These are phyloP conservation scores for Acridotheres tristis DNA, from an alignment of 2,797 vertebrate species.

Conservation along the genomic window DNA sequence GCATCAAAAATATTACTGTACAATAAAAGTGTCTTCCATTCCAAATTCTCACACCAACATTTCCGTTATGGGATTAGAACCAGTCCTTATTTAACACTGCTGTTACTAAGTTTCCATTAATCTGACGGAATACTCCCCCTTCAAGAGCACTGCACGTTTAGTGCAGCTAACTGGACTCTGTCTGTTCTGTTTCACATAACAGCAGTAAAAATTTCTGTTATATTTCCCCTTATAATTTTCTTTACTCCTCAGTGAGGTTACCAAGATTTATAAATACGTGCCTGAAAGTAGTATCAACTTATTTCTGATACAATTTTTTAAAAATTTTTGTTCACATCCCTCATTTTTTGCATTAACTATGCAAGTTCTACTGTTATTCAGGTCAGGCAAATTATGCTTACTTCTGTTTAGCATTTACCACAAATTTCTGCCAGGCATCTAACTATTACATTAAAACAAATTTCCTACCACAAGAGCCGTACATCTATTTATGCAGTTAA, in stretches of 20 bases:
- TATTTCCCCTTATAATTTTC: neutral
- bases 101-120: neutral
- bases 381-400: neutral
- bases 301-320: accelerated
- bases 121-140: neutral
- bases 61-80: neutral
- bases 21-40: neutral
- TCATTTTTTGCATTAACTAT: neutral
- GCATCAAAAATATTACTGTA: neutral
- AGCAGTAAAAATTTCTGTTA: neutral
- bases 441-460: neutral
- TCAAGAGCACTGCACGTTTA: neutral
- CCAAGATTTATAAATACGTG: neutral
- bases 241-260: neutral
- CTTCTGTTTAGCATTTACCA: neutral
- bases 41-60: neutral
- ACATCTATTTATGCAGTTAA: neutral
- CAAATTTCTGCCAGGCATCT: neutral
- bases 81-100: neutral
- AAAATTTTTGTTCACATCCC: neutral
- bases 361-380: neutral
- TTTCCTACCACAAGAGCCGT: neutral
- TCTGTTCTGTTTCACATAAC: neutral
- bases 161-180: neutral
- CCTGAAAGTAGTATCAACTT: neutral